These are phyloP conservation scores for Scortum barcoo DNA, from an alignment of 2,113 vertebrate genomes.

Conservation along the genomic window DNA sequence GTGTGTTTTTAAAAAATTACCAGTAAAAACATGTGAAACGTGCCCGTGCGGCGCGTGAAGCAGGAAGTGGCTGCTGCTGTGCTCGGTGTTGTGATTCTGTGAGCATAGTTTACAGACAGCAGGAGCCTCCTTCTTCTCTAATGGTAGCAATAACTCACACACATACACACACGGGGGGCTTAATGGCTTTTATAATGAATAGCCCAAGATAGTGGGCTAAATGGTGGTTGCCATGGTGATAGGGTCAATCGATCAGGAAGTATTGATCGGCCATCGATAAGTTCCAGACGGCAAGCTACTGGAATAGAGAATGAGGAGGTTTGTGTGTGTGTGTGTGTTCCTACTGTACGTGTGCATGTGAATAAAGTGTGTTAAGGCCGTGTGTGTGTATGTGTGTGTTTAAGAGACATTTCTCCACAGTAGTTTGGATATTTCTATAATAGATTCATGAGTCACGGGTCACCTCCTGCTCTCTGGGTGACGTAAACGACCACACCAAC, in stretches of 20 bases:
- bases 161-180: constrained; percentile 48
- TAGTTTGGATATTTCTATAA: constrained; percentile 33
- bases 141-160: constrained; percentile 79
- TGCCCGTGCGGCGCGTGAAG: background rate
- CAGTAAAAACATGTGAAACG: background rate
- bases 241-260: constrained; percentile 76
- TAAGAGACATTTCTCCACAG: constrained; percentile 32
- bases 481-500: constrained; percentile 5
- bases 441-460: constrained; percentile 38
- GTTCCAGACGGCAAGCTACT: constrained; percentile 69
- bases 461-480: constrained; percentile 33
- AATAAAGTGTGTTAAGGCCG: background rate
- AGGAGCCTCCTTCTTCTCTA: constrained; percentile 66
- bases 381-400: constrained; percentile 23
- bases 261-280: constrained; percentile 80
- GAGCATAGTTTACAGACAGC: constrained; percentile 63
- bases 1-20: no score
- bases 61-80: constrained; percentile 26
- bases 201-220: constrained; percentile 77
- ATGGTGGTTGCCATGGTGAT: constrained; percentile 81
- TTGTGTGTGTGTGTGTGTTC: constrained; percentile 1
- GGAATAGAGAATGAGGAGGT: constrained; percentile 71
- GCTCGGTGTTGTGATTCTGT: constrained; percentile 48
- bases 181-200: constrained; percentile 83
- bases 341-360: constrained; percentile 22